Conservation (phyloP, 2,113 vertebrate genomes). For the Clinocottus analis region DNA sequence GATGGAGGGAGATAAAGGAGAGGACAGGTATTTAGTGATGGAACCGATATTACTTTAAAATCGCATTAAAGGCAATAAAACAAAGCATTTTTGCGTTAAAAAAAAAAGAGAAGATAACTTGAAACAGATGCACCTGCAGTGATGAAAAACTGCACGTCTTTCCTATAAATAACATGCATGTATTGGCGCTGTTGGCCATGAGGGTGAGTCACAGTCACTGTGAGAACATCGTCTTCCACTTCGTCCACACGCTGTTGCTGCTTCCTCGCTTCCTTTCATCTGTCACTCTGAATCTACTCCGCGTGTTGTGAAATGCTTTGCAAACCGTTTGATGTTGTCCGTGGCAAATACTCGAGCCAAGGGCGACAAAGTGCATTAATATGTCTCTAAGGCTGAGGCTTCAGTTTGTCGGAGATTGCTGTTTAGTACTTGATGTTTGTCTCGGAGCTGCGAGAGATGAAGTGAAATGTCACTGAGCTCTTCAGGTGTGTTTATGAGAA, state of each 20-base stretch:
- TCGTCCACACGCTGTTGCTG: slow-evolving; percentile 38
- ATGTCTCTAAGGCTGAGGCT: slow-evolving; percentile 11
- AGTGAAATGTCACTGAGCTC: slow-evolving; percentile 18
- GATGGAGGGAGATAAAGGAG: slow-evolving; percentile 53
- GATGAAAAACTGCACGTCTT: slow-evolving; percentile 4
- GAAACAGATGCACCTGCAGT: slow-evolving; percentile 31
- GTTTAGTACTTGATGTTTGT: not conserved
- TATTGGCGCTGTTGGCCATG: slow-evolving; percentile 53
- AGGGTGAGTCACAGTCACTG: slow-evolving; percentile 63
- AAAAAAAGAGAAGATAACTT: not conserved
- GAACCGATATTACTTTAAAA: not conserved
- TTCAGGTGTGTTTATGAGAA: not conserved
- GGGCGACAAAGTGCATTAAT: slow-evolving; percentile 24
- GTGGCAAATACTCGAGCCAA: slow-evolving; percentile 31
- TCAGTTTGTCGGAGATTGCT: not conserved
- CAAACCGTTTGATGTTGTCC: slow-evolving; percentile 48
- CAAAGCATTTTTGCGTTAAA: not conserved
- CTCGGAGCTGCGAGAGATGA: slow-evolving; percentile 30
- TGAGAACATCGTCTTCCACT: slow-evolving; percentile 54
- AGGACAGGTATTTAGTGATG: slow-evolving; percentile 10
- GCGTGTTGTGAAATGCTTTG: slow-evolving; percentile 52
- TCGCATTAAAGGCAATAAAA: slow-evolving; percentile 13
- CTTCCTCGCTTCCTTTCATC: slow-evolving; percentile 55
- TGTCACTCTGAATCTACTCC: slow-evolving; percentile 67
- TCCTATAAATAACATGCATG: slow-evolving; percentile 70